A percentile compares a stretch with the other conserved stretches of the same genome.
These are phyloP conservation scores for Apamea crenata DNA, from an alignment of 2,888 invertebrate genomes.

Conservation along the genomic window DNA sequence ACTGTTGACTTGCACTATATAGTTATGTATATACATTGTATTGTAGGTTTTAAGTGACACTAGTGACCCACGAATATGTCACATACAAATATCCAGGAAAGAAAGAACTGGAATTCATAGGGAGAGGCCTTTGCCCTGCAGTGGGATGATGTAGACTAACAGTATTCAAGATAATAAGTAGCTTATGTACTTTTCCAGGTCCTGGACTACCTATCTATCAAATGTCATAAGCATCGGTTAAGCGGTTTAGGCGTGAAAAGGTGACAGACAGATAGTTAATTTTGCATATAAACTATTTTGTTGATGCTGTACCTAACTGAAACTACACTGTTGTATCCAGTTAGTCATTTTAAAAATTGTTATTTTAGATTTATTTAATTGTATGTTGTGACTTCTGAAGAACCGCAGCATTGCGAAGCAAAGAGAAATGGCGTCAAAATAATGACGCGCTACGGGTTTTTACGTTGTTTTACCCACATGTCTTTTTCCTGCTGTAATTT, in stretches of 20 bases:
- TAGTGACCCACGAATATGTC: background rate
- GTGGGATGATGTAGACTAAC: too few species aligned
- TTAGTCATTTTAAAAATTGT: background rate
- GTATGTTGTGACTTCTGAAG: background rate
- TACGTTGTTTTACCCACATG: too few species aligned
- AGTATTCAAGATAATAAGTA: background rate
- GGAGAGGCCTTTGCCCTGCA: too few species aligned
- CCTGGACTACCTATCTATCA: background rate
- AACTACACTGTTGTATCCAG: background rate
- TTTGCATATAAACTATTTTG: too few species aligned
- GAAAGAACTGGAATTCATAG: too few species aligned
- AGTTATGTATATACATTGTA: background rate
- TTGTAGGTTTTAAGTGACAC: background rate
- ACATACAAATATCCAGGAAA: background rate
- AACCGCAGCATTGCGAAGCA: background rate
- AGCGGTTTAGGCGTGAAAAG: background rate
- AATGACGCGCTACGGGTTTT: background rate
- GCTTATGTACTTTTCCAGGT: too few species aligned
- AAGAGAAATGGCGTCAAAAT: background rate
- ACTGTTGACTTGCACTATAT: background rate
- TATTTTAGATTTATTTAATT: background rate
- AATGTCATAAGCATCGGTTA: background rate
- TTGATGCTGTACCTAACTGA: background rate
- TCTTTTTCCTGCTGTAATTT: background rate
- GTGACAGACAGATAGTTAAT: too few species aligned